Base-by-base conservation (phyloP, 2,113 vertebrate genomes). In the Taurulus bubalis region DNA sequence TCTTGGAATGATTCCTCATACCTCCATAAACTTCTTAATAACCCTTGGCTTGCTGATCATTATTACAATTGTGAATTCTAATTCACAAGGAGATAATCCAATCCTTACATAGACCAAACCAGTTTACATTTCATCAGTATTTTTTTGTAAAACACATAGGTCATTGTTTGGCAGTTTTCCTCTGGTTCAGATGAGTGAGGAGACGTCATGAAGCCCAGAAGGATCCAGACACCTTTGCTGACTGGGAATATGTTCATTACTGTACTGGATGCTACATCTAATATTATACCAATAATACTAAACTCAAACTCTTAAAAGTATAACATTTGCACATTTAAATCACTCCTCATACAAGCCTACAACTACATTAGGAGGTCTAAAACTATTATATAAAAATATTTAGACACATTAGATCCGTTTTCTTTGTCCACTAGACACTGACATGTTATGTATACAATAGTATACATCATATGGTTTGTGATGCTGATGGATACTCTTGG, bases 281-380 rank as follows among this genome's bases (percentile, higher is more conserved):
- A 45, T 42, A 26, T 26, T 10, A 75, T 60, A 4, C 47, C 12
- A 34, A 22, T 9, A 24, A 71, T 67, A 40, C 32, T 40, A 38
- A 60, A 60, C 2, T 47, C 34, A 86, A 63, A 62, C 6, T 38
- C 12, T 56, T 72, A 6, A 34, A 74, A 8, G 8, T 64, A 51
- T 30, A 15, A 51, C 24, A 9, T 45, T 7, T 53, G n/a, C 26
- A 47, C 22, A 82, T 60, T 58, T 20, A 66, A 83, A 85, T 74
- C 64, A 51, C 5, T 51, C 40, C 6, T 45, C 8, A 24, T n/a
- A 18, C 28, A 14, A 30, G 49, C 10, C n/a, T 40, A 62, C 34
- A 45, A 62, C 32, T 26, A 16, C 32, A 24, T 32, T 71, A 42
- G 9, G 11, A 32, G 63, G 56, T 69, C 15, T 66, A 56, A 70